phyloP scores from a whole-genome alignment of 2,113 vertebrate genomes.

The Labeo rohita region DNA sequence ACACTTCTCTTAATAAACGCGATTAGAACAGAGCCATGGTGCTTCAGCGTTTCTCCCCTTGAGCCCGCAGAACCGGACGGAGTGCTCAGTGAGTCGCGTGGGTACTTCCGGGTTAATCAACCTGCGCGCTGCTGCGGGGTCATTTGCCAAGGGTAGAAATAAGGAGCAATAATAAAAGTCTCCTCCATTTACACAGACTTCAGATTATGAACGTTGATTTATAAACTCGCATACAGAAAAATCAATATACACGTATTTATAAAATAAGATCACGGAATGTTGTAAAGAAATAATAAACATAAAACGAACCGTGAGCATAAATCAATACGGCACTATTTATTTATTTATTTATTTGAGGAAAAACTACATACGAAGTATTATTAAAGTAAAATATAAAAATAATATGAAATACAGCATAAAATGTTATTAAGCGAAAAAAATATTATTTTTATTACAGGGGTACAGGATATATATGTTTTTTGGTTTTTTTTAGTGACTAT shows the following conservation, averaged over 20 bases:
- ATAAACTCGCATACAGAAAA: background rate
- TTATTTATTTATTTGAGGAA: background rate
- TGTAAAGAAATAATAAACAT: background rate
- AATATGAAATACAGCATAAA: background rate
- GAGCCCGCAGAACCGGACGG: conserved; percentile 66
- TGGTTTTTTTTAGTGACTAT: too few species aligned
- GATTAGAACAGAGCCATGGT: conserved; percentile 75
- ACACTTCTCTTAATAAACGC: conserved; percentile 64
- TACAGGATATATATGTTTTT: too few species aligned
- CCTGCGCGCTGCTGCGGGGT: background rate
- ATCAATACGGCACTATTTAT: background rate
- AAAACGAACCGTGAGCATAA: background rate
- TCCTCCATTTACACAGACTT: background rate
- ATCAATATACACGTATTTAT: background rate
- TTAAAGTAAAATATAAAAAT: background rate
- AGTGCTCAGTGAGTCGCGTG: conserved; percentile 68
- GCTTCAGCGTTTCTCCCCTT: conserved; percentile 63
- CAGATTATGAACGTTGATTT: background rate
- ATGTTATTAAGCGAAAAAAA: too few species aligned
- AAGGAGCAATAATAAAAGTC: conserved; percentile 28
- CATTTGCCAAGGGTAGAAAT: conserved; percentile 20
- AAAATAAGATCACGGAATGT: background rate
- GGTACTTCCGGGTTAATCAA: conserved; percentile 74
- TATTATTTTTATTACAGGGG: too few species aligned
- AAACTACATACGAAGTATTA: background rate